Percentiles rank a stretch among this genome's conserved stretches.
phyloP scores from a whole-genome alignment of 64 coral and sea anemone genomes.

The Montipora sp. region DNA sequence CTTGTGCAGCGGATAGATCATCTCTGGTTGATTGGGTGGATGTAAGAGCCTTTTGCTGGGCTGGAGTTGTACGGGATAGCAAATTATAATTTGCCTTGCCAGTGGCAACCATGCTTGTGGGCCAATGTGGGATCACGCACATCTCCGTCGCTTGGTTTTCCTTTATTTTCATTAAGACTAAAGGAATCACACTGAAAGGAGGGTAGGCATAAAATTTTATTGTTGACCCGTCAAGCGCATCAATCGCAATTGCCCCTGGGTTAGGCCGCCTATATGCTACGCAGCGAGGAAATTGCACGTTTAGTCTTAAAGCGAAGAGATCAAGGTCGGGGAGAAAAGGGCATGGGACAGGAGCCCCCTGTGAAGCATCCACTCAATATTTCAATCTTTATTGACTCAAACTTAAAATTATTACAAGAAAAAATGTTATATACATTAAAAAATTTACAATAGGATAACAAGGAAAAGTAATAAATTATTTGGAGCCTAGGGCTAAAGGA shows the following conservation, averaged over 20 bases:
- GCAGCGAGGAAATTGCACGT: too few relatives aligned
- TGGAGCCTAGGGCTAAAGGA: too few relatives aligned
- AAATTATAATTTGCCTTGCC: neutral
- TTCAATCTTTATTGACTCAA: too few relatives aligned
- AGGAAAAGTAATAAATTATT: too few relatives aligned
- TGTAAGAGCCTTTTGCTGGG: neutral
- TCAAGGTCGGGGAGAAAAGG: too few relatives aligned
- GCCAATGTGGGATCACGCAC: neutral
- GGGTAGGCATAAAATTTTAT: constrained; percentile 33
- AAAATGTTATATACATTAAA: too few relatives aligned
- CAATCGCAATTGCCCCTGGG: constrained; percentile 16
- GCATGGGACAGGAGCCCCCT: too few relatives aligned
- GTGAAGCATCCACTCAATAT: too few relatives aligned
- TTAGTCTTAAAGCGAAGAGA: too few relatives aligned
- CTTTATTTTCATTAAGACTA: neutral
- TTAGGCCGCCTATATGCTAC: too few relatives aligned
- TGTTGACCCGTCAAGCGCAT: neutral
- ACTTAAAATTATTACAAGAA: too few relatives aligned
- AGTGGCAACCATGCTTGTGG: constrained; percentile 1
- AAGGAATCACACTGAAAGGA: constrained; percentile 17
- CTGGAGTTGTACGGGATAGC: neutral
- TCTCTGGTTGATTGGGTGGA: neutral
- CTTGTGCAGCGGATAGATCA: constrained; percentile 18
- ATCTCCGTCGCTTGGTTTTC: neutral
- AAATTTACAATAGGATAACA: too few relatives aligned